Conservation (phyloP, 2,888 invertebrate species). For the Callinectes sapidus region DNA sequence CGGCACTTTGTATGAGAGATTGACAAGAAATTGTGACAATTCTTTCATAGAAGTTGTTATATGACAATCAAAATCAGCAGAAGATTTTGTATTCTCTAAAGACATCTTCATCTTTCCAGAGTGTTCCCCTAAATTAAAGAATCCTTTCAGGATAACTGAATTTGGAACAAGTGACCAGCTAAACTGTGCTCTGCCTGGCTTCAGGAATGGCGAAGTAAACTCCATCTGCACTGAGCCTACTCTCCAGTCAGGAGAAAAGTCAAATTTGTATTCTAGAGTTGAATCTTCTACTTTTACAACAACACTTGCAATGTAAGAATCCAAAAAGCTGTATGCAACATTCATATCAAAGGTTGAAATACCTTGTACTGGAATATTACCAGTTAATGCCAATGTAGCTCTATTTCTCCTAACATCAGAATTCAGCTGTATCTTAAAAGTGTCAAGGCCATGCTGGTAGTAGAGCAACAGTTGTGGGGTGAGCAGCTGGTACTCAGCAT, state of each 20-base stretch:
- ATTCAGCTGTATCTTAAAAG: slow-evolving; percentile 46
- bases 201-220: slow-evolving; percentile 46
- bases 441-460: slow-evolving; percentile 59
- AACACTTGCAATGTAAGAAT: background rate
- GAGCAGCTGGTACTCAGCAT: slow-evolving; percentile 41
- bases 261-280: slow-evolving; percentile 34
- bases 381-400: slow-evolving; percentile 34
- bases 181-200: slow-evolving; percentile 6
- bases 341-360: slow-evolving; percentile 49
- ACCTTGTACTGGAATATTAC: slow-evolving; percentile 54
- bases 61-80: slow-evolving; percentile 47
- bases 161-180: slow-evolving; percentile 42
- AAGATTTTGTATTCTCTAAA: slow-evolving; percentile 26
- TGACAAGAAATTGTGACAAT: slow-evolving; percentile 22
- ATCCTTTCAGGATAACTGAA: slow-evolving; percentile 9
- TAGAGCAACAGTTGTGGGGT: slow-evolving; percentile 16
- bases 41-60: slow-evolving; percentile 29
- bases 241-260: slow-evolving; percentile 25
- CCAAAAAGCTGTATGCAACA: slow-evolving; percentile 25
- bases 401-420: slow-evolving; percentile 27
- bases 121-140: slow-evolving; percentile 4
- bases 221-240: slow-evolving; percentile 47
- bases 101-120: slow-evolving; percentile 39
- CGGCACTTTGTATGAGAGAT: slow-evolving; percentile 36
- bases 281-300: slow-evolving; percentile 51